These are phyloP conservation scores for Epinephelus coioides DNA, from an alignment of 2,797 vertebrate species.

Conservation along the genomic window DNA sequence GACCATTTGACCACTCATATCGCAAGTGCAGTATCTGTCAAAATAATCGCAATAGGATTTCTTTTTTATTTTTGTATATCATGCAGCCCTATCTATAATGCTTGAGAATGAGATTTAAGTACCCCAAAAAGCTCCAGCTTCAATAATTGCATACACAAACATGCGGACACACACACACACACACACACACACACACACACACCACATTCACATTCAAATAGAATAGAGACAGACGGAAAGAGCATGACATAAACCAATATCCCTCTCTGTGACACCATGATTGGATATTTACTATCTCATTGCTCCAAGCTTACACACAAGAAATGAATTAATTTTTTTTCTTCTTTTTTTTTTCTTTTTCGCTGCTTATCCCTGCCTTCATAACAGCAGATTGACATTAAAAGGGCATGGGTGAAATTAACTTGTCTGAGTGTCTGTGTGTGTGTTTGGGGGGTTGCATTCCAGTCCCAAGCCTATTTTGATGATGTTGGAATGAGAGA, in stretches of 20 bases:
- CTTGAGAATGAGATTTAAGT: background rate
- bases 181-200: background rate
- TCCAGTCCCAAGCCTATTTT: constrained; percentile 56
- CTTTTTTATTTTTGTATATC: too few species aligned
- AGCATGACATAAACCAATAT: constrained; percentile 62
- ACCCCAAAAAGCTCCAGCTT: constrained; percentile 6
- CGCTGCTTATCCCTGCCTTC: constrained; percentile 51
- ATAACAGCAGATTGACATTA: constrained; percentile 73
- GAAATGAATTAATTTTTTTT: constrained; percentile 36
- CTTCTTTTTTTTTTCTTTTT: constrained; percentile 1
- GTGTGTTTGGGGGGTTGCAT: constrained; percentile 34
- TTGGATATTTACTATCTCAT: constrained; percentile 68
- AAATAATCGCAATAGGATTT: too few species aligned
- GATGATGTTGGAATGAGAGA: constrained; percentile 58
- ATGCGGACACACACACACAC: background rate
- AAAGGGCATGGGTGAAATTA: constrained; percentile 72
- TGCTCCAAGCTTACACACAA: constrained; percentile 61
- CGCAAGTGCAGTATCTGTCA: too few species aligned
- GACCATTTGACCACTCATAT: too few species aligned
- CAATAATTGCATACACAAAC: constrained; percentile 1
- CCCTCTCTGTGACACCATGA: constrained; percentile 63
- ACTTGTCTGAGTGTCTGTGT: constrained; percentile 42
- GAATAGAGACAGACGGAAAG: constrained; percentile 40
- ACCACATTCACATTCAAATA: constrained; percentile 30
- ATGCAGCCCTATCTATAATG: background rate